A percentile compares a stretch with the other conserved stretches of the same genome.
phyloP scores from a whole-genome alignment of 2,888 invertebrate genomes.

The Patella ulyssiponensis region DNA sequence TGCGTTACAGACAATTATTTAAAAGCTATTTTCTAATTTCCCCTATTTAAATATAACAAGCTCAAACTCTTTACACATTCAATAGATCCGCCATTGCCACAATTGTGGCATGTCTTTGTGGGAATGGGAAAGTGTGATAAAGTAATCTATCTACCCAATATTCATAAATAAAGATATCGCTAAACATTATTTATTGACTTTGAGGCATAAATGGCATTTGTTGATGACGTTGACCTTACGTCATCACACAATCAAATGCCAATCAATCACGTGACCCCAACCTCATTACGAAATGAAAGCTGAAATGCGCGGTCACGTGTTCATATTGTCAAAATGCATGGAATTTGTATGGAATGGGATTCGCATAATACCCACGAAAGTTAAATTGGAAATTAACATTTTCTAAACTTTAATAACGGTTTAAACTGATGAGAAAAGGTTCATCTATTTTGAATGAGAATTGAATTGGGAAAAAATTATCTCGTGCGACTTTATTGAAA shows the following conservation, averaged over 20 bases:
- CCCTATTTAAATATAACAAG: background rate
- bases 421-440: no score
- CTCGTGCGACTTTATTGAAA: no score
- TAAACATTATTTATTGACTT: background rate
- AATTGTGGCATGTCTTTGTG: background rate
- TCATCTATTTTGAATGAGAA: no score
- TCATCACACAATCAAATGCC: background rate
- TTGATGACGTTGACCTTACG: constrained; percentile 11
- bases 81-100: background rate
- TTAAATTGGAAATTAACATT: no score
- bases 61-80: background rate
- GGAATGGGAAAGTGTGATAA: background rate
- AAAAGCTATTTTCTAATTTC: background rate
- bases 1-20: constrained; percentile 7
- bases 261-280: constrained; percentile 3
- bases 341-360: no score
- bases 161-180: background rate
- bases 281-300: background rate
- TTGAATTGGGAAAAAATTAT: no score
- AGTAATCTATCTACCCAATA: background rate
- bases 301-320: no score
- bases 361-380: no score
- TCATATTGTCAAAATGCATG: no score
- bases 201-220: background rate
- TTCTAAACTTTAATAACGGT: no score